A percentile compares a stretch with the other conserved stretches of the same genome.
Evolutionary conservation across 2,888 invertebrate genomes (phyloP).

Genomic region (Dione vanillae): DNA sequence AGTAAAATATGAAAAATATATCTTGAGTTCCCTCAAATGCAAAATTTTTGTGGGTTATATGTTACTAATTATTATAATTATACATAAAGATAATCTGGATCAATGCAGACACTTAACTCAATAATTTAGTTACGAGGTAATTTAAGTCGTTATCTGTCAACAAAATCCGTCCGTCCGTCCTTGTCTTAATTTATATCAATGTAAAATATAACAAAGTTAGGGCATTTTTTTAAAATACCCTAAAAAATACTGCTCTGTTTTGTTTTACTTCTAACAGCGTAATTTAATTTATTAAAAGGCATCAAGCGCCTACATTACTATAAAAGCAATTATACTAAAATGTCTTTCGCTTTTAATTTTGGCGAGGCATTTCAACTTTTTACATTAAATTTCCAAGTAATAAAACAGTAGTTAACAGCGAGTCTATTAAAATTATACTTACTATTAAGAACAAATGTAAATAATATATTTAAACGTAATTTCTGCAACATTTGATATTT

Average conservation of each 20-base stretch:
- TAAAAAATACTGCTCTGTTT: slow-evolving; percentile 3
- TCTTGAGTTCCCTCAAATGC: no score
- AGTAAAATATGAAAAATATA: no score
- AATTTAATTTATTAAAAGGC: slow-evolving; percentile 28
- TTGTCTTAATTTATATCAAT: not conserved
- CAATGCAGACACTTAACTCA: no score
- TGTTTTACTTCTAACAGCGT: slow-evolving; percentile 19
- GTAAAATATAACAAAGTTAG: slow-evolving; percentile 1
- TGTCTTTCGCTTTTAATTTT: slow-evolving; percentile 50
- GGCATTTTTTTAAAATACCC: not conserved
- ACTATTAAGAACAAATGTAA: not conserved
- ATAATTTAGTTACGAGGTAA: no score
- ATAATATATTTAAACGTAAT: not conserved
- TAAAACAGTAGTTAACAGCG: slow-evolving; percentile 27
- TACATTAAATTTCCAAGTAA: slow-evolving; percentile 35
- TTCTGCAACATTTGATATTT: slow-evolving; percentile 4
- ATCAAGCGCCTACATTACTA: slow-evolving; percentile 58
- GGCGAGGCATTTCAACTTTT: slow-evolving; percentile 50
- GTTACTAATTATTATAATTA: no score
- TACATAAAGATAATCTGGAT: no score
- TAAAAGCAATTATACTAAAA: slow-evolving; percentile 54
- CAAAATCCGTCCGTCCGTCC: not conserved
- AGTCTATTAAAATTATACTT: slow-evolving; percentile 22
- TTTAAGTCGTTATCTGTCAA: no score
- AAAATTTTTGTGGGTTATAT: no score